These are phyloP conservation scores for Umimayanthus chanpuru DNA, from an alignment of 92 coral and sea anemone genomes.

Conservation along the genomic window DNA sequence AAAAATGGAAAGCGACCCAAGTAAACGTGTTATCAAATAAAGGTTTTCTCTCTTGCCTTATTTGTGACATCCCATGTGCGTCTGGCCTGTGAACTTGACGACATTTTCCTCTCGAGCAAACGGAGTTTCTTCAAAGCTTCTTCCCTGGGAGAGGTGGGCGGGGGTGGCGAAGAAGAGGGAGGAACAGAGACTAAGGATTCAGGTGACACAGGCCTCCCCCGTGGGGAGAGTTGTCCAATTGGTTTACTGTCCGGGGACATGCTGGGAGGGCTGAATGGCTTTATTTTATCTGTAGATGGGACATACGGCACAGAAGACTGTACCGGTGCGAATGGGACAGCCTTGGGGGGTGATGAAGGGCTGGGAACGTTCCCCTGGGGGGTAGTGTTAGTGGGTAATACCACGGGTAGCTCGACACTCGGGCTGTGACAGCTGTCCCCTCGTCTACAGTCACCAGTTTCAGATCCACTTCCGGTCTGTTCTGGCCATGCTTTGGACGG, in stretches of 20 bases:
- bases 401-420: conserved; percentile 19
- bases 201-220: conserved; percentile 74
- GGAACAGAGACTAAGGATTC: conserved; percentile 71
- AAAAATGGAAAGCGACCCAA: too few relatives aligned
- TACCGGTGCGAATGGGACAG: conserved; percentile 39
- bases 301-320: conserved; percentile 23
- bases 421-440: conserved; percentile 6
- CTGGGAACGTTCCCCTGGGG: conserved; percentile 2
- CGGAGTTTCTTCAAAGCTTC: conserved; percentile 57
- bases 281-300: conserved; percentile 27
- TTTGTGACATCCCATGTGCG: conserved; percentile 92
- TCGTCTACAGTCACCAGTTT: conserved; percentile 1
- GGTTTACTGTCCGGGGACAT: conserved; percentile 39
- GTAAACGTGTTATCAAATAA: background rate
- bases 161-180: conserved; percentile 78
- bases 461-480: conserved; percentile 7
- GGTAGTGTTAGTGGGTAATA: background rate
- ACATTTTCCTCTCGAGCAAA: conserved; percentile 50
- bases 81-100: conserved; percentile 63
- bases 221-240: conserved; percentile 17
- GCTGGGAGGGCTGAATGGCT: conserved; percentile 62
- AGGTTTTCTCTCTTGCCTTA: conserved; percentile 53
- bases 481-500: conserved; percentile 44
- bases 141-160: conserved; percentile 78
- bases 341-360: conserved; percentile 36